These are phyloP conservation scores for Dicentrarchus labrax DNA, from an alignment of 2,113 vertebrate genomes.

Conservation along the genomic window DNA sequence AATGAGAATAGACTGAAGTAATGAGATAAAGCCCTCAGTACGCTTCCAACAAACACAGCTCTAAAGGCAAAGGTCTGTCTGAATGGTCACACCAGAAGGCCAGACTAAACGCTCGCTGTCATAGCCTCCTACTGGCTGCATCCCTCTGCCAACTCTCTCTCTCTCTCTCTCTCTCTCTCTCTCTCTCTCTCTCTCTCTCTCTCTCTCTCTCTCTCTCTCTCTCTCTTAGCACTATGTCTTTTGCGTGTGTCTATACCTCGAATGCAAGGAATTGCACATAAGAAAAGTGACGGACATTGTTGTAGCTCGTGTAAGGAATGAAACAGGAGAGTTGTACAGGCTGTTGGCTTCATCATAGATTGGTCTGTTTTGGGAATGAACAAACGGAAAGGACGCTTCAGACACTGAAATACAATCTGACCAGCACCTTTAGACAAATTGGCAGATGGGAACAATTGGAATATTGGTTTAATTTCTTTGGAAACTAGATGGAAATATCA, in stretches of 20 bases:
- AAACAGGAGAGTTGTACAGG: no score
- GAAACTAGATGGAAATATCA: neutral
- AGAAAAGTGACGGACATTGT: neutral
- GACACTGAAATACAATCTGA: neutral
- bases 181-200: neutral
- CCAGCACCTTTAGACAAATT: neutral
- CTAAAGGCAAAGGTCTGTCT: neutral
- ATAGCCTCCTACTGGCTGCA: neutral
- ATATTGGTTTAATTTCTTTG: neutral
- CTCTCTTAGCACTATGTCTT: neutral
- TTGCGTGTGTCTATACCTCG: neutral
- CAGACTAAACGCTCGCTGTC: neutral
- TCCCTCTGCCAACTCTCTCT: neutral
- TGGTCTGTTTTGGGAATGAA: neutral
- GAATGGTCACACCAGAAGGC: no score
- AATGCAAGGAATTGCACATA: neutral
- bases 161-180: neutral
- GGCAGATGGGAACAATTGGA: neutral
- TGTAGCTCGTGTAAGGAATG: neutral
- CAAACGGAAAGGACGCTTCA: neutral
- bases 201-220: no score
- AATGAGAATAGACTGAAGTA: neutral
- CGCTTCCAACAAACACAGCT: neutral
- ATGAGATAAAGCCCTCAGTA: neutral
- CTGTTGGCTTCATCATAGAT: neutral